Conservation (phyloP, 2,797 vertebrate genomes). For the Myotis myotis region DNA sequence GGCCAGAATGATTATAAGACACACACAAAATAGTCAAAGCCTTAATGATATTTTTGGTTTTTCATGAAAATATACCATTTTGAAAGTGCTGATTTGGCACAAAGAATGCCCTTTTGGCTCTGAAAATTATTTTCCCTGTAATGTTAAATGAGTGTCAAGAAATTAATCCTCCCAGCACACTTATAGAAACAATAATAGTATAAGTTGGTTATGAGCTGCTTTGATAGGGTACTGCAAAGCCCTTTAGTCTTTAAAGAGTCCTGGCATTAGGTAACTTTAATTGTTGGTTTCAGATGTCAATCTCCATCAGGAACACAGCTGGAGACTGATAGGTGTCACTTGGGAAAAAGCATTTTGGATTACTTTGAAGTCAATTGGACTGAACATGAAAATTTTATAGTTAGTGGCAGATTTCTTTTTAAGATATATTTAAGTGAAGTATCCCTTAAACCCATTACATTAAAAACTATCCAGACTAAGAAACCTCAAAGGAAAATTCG, state of each 20-base stretch:
- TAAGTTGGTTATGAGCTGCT: conserved; percentile 37
- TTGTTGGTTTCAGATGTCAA: conserved; percentile 60
- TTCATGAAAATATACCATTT: not conserved
- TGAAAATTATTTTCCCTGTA: conserved; percentile 53
- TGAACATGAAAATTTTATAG: conserved; percentile 70
- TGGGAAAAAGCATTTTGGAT: conserved; percentile 65
- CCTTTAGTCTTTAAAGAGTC: conserved; percentile 58
- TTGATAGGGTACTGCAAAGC: conserved; percentile 54
- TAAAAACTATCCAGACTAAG: conserved; percentile 62
- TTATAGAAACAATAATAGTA: conserved; percentile 57
- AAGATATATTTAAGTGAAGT: conserved; percentile 65
- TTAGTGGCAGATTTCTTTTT: conserved; percentile 61
- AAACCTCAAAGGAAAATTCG: conserved; percentile 67
- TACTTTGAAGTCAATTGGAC: conserved; percentile 71
- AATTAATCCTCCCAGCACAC: conserved; percentile 66
- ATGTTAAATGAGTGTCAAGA: conserved; percentile 54
- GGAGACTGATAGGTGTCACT: conserved; percentile 58
- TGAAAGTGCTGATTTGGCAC: conserved; percentile 33
- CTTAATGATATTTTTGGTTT: not conserved
- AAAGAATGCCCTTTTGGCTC: conserved; percentile 37
- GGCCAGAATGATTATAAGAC: not conserved
- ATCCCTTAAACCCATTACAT: conserved; percentile 65
- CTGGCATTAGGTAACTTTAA: conserved; percentile 60
- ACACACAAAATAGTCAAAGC: not conserved
- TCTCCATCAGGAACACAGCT: conserved; percentile 65